These are phyloP conservation scores for Fabriciana adippe DNA, from an alignment of 2,888 invertebrate genomes.

Conservation along the genomic window DNA sequence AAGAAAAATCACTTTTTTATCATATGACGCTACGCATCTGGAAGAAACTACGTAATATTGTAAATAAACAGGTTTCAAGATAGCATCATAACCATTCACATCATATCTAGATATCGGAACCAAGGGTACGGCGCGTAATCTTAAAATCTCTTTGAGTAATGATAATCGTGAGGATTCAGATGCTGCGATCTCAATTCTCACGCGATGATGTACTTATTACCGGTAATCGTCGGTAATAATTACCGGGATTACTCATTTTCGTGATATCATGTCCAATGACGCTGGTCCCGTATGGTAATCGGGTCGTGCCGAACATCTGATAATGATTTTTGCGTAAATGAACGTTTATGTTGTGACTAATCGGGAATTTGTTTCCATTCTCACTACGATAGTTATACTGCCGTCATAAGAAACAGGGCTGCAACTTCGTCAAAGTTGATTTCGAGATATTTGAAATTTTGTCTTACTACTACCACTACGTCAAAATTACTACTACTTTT, in stretches of 20 bases:
- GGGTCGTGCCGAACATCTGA: constrained; percentile 64
- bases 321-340: constrained; percentile 66
- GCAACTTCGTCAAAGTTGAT: no score
- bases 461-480: no score
- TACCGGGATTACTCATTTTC: constrained; percentile 57
- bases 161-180: constrained; percentile 36
- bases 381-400: background rate
- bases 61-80: constrained; percentile 18
- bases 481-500: no score
- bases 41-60: constrained; percentile 5
- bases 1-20: background rate
- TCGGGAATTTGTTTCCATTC: constrained; percentile 56
- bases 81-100: constrained; percentile 22
- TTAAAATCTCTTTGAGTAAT: constrained; percentile 37
- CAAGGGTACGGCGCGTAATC: constrained; percentile 29
- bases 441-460: no score
- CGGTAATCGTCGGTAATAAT: constrained; percentile 37
- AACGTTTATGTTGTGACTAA: constrained; percentile 70
- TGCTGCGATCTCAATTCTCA: constrained; percentile 39
- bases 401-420: no score
- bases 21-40: background rate
- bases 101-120: constrained; percentile 29
- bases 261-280: constrained; percentile 62
- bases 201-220: constrained; percentile 38
- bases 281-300: constrained; percentile 60